Base-by-base conservation (phyloP, 1,140 invertebrate genomes). In the Lordiphosa stackelbergi region DNA sequence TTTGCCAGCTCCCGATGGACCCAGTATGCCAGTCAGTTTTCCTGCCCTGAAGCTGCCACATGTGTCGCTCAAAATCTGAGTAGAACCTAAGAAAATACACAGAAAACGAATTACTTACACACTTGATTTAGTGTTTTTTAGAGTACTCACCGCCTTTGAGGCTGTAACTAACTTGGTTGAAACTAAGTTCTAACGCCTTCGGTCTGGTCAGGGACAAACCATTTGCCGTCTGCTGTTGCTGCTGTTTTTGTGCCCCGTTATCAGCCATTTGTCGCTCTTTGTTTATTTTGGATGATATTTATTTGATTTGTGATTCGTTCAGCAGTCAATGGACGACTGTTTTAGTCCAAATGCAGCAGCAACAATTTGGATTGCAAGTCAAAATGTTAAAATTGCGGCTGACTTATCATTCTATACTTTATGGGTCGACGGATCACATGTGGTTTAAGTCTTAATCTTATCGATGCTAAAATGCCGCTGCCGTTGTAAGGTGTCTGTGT, bases 1-100 rank as follows among this genome's bases (percentile, higher is more conserved):
- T 79, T 96, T 96, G 3, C 95, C 95, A 7, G 95, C 93, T 4
- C 94, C 94, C 0, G 93, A 95, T 1, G 94, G 94, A 0, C 95
- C 95, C 73, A 96, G 90, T 43, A 96, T 94, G 28, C 92, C 94
- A 0, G 93, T 93, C 1, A 96, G 63, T 73, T 90, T 89, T 1
- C 91, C 90, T 0, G 91, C 89, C 28, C 88, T 85, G 24, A 93
- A 90, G 13, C 88, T 88, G 0, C 92, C 92, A 10, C 88, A 90
- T 0, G 90, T 88, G 16, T 89, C 89, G 46, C 90, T 88, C 10
- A 95, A 73, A 59, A 94, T 93, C 7, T 69, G 71, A 5, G 28
- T 70, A 5, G 12, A 13, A 6, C 38, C 22, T 36, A 37, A 40
- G 8, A 10, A 7, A 19, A 11, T 28, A 2, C 4, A 10, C 19